These are phyloP conservation scores for Galendromus occidentalis DNA, from an alignment of 1,140 invertebrate species.

Conservation along the genomic window DNA sequence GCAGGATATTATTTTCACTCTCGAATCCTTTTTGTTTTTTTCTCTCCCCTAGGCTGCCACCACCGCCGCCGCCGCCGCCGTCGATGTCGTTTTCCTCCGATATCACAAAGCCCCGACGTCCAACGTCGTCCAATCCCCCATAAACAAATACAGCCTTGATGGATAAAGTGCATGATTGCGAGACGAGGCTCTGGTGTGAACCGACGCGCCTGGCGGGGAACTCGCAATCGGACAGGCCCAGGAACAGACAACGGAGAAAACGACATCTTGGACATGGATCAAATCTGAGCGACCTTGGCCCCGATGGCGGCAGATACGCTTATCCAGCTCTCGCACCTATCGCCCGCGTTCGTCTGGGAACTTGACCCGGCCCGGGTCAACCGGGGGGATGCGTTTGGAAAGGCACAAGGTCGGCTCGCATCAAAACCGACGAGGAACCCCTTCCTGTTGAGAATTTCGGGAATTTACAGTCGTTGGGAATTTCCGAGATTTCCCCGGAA, in stretches of 20 bases:
- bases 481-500: no score
- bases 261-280: not conserved
- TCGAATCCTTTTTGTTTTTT: slow-evolving; percentile 4
- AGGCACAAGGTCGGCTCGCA: no score
- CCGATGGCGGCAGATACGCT: not conserved
- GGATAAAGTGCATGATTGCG: slow-evolving; percentile 10
- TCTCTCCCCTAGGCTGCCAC: not conserved
- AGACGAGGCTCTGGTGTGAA: not conserved
- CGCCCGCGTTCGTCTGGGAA: no score
- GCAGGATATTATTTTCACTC: slow-evolving; percentile 11
- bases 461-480: no score
- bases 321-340: not conserved
- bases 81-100: no score
- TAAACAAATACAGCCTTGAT: slow-evolving; percentile 3
- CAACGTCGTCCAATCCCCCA: not conserved
- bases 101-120: not conserved
- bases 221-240: not conserved
- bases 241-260: not conserved
- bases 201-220: not conserved
- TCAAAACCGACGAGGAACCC: no score
- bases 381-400: no score
- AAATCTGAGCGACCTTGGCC: not conserved
- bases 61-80: no score
- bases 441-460: no score
- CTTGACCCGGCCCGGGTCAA: no score